Evolutionary conservation across 2,888 invertebrate species (phyloP).

Genomic region (Brachyptera putata): DNA sequence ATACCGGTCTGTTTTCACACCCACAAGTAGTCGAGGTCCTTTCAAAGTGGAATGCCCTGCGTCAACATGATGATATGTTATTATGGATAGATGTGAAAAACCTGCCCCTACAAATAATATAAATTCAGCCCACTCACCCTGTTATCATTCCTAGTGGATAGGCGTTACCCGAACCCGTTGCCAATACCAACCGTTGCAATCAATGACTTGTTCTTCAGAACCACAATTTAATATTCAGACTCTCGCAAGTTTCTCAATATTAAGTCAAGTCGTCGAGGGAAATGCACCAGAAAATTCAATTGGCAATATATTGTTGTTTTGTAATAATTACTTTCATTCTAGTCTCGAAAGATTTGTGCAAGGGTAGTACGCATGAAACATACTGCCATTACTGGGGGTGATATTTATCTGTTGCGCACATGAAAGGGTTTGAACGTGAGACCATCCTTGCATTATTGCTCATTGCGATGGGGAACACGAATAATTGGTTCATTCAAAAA

Average conservation of each 20-base stretch:
- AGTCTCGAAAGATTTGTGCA: conserved; percentile 16
- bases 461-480: too few species aligned
- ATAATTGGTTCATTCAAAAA: too few species aligned
- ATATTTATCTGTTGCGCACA: too few species aligned
- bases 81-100: conserved; percentile 5
- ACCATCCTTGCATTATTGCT: too few species aligned
- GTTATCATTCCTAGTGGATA: conserved; percentile 16
- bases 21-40: conserved; percentile 18
- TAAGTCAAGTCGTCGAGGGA: neutral
- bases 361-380: conserved; percentile 20
- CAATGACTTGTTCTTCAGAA: neutral
- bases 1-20: conserved; percentile 31
- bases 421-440: too few species aligned
- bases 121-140: conserved; percentile 9
- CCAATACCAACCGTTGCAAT: neutral
- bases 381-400: too few species aligned
- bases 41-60: neutral
- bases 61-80: neutral
- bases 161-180: conserved; percentile 13
- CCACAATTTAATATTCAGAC: neutral
- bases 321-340: conserved; percentile 23
- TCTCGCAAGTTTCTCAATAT: neutral
- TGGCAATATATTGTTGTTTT: conserved; percentile 25
- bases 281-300: conserved; percentile 23
- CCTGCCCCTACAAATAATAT: too few species aligned